Conservation (phyloP, 2,113 vertebrate species). For the Neogobius melanostomus region DNA sequence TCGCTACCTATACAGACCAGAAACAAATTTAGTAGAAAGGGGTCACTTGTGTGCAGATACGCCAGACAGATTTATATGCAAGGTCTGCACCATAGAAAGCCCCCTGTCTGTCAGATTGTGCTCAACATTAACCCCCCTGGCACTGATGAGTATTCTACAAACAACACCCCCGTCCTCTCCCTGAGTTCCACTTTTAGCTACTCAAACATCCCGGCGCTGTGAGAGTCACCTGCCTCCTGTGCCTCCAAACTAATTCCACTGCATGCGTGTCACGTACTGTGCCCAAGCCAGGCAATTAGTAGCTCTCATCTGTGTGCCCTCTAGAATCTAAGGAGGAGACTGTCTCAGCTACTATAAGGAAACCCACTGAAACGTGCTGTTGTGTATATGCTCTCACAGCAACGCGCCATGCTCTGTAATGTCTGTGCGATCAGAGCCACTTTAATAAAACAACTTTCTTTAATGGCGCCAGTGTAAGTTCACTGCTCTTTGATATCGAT, state of each 20-base stretch:
- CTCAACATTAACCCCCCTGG: background rate
- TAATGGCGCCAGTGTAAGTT: conserved; percentile 12
- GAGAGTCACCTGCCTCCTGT: conserved; percentile 25
- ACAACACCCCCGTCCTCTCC: background rate
- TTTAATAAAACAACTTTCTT: conserved; percentile 29
- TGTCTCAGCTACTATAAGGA: conserved; percentile 44
- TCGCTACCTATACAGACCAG: too few relatives aligned
- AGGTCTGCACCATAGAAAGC: conserved; percentile 13
- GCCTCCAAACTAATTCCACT: conserved; percentile 14
- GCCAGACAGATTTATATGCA: background rate
- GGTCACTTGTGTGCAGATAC: background rate
- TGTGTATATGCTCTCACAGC: background rate
- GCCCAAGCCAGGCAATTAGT: conserved; percentile 63
- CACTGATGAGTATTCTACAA: conserved; percentile 29
- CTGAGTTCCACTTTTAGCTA: conserved; percentile 12
- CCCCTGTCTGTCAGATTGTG: conserved; percentile 19
- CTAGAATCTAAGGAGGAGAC: conserved; percentile 54
- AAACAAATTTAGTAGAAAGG: too few relatives aligned
- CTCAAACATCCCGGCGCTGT: conserved; percentile 15
- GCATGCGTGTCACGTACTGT: conserved; percentile 59
- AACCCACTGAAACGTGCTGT: conserved; percentile 19
- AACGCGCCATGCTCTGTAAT: background rate
- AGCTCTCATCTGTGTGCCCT: conserved; percentile 37
- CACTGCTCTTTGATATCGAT: conserved; percentile 4
- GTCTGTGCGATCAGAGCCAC: conserved; percentile 20